Evolutionary conservation across 1,140 invertebrate genomes (phyloP), one percentile per base, ranked within the genome.

Genomic region (Pristionchus pacificus): DNA sequence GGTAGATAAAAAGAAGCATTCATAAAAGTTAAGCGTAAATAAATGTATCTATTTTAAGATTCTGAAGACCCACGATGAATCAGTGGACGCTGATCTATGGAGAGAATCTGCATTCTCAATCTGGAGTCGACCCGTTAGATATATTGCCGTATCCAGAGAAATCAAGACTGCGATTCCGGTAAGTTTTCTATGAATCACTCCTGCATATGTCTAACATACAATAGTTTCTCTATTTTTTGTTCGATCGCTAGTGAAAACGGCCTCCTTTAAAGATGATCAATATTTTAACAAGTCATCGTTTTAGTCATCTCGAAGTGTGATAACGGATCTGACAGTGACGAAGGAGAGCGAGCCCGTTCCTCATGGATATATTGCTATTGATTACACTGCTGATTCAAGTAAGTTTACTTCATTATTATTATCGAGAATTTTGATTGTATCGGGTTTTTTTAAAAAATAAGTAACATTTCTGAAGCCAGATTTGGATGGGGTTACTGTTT

Each of bases 301-400:
- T 49, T 19, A 49, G 38, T 49, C 38, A 6, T 49, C 38, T 49
- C 38, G 38, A 6, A 49, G 38, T 24, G 74, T 75, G 10, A 59
- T 75, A 24, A 70, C 71, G 1, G 73, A 75, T 73, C 55, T 75
- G 24, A 74, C 73, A 15, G 62, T 75, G 32, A 71, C 74, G 25
- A 77, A 68, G 6, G 74, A 75, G 29, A 59, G 65, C 19, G 74
- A 75, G 30, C 71, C 74, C 30, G 69, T 75, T 58, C 74, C 74
- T 6, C 74, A 72, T 58, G 74, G 74, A 27, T 75, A 67, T 65
- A 65, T 72, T 10, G 74, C 74, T 15, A 69, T 75, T 27, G 74
- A 75, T 57, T 75, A 73, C 30, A 75, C 74, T 19, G 74, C 70
- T 13, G 74, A 75, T 74, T 69, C 65, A 27, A 58, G 74, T 75